phyloP scores from a whole-genome alignment of 2,797 vertebrate genomes.

The Labeo calbasu region DNA sequence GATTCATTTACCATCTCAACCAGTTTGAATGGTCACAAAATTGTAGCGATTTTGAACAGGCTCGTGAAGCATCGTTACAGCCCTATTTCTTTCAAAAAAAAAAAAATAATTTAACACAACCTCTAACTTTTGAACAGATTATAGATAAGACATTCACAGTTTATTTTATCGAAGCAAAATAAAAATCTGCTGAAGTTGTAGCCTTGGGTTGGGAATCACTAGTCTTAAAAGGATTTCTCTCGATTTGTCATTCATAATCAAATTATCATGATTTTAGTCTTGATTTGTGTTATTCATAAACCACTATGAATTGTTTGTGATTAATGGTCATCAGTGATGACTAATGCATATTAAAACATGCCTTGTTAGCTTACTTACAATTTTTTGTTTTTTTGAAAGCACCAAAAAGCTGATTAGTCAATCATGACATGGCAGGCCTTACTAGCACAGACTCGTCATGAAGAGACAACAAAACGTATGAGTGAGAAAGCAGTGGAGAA shows the following conservation, averaged over 20 bases:
- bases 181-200: no score
- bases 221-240: background rate
- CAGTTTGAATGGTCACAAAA: no score
- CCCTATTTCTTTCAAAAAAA: no score
- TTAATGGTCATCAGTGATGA: background rate
- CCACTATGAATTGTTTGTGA: background rate
- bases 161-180: no score
- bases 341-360: constrained; percentile 4
- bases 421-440: constrained; percentile 13
- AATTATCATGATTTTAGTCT: background rate
- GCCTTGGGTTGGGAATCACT: background rate
- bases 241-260: background rate
- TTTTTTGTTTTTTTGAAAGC: constrained; percentile 11
- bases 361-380: background rate
- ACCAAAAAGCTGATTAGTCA: constrained; percentile 8
- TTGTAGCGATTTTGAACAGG: no score
- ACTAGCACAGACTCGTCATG: constrained; percentile 67
- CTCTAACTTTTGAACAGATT: no score
- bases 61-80: no score
- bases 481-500: background rate
- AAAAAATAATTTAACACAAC: no score
- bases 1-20: no score
- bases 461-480: constrained; percentile 28
- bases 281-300: background rate
- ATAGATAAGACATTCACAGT: no score